Evolutionary conservation across 2,113 vertebrate genomes (phyloP).

Genomic region (Silurus meridionalis): DNA sequence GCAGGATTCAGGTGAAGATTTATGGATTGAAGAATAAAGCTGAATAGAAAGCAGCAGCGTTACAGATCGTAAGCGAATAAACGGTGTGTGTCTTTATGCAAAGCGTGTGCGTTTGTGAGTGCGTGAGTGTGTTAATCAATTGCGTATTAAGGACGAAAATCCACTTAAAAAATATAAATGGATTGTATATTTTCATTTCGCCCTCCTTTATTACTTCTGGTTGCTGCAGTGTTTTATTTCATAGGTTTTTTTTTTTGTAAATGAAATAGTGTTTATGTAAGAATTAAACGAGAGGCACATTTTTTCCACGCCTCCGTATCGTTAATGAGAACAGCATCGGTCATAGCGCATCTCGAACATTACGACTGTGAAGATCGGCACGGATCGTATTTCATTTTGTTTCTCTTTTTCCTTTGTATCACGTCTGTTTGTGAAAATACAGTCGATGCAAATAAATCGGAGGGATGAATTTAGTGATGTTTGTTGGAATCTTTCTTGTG

Average conservation of each 20-base stretch:
- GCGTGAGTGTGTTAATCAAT: background rate
- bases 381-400: slow-evolving; percentile 17
- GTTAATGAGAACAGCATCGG: background rate
- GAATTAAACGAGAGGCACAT: background rate
- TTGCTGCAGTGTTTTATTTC: slow-evolving; percentile 17
- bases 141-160: background rate
- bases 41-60: slow-evolving; percentile 40
- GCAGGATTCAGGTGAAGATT: slow-evolving; percentile 57
- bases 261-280: background rate
- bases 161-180: background rate
- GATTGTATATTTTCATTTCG: slow-evolving; percentile 31
- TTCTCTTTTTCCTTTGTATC: slow-evolving; percentile 32
- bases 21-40: slow-evolving; percentile 53
- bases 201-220: slow-evolving; percentile 1
- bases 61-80: background rate
- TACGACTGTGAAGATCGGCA: slow-evolving; percentile 35
- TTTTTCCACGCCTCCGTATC: slow-evolving; percentile 7
- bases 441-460: slow-evolving; percentile 40
- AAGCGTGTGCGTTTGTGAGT: background rate
- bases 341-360: background rate
- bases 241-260: background rate
- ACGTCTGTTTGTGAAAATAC: slow-evolving; percentile 33
- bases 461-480: background rate
- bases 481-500: background rate
- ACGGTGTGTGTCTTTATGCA: background rate